Evolutionary conservation across 2,888 invertebrate genomes (phyloP), one percentile per base, ranked within the genome.

Genomic region (Drosophila birchii): DNA sequence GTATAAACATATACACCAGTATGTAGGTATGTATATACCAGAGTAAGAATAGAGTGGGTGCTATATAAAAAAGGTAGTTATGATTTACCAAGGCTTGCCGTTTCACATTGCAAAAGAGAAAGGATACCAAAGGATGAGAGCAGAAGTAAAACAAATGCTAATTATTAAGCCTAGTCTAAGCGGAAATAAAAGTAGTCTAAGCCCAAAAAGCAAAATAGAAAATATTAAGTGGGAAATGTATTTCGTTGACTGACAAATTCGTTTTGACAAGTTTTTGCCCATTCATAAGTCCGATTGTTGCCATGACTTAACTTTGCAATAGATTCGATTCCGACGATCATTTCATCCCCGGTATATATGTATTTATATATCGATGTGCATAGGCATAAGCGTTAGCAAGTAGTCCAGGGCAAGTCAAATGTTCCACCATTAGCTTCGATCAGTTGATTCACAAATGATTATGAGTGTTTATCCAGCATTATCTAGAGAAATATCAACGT

Each of bases 351-450:
- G 29, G 51, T 43, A 63, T 54, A 56, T 53, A 56, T 16, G 16
- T 16, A 44, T 23, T 18, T 38, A 14, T 36, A 43, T 73, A 47
- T 74, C 38, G 74, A 49, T 61, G 68, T 60, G 59, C 43, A 45
- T 71, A 72, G 43, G 43, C 39, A 23, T 59, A 73, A 73, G 54
- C 32, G 49, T 59, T 54, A 49, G 64, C 47, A 47, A 34, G 41
- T 73, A 72, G 58, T 58, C 66, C 60, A 53, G 44, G 72, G 61
- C 58, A 39, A 73, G 57, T 54, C 54, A 49, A 73, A 59, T 68
- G 51, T 55, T 56, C 53, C 62, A 63, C 38, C 78, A 74, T 34
- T 74, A 81, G 80, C 85, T 76, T 72, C 62, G 64, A 78, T 74
- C 61, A 57, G 82, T 85, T 82, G 61, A 73, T n/a, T 68, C 64